Base-by-base conservation (phyloP, 1,140 invertebrate genomes). In the Chrysomallon squamiferum region DNA sequence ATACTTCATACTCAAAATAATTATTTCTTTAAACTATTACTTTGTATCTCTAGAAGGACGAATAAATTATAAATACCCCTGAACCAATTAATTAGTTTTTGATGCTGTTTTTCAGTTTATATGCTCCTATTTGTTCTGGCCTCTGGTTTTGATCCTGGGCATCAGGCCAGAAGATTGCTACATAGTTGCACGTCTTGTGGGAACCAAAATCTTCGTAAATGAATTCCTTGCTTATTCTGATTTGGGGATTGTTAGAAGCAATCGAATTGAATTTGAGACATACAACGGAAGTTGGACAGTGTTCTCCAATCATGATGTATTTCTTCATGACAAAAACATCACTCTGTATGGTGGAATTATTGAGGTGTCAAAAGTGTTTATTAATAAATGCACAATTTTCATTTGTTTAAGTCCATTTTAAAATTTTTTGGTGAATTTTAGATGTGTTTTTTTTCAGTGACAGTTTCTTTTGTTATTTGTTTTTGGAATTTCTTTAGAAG, bases 161-260 rank as follows among this genome's bases (percentile, higher is more conserved):
- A 74, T 75, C 0, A 72, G 76, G 33, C 56, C 65, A 1, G 56
- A 54, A 2, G 83, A 86, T 60, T 84, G 82, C 66, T 50, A 79
- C n/a, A 71, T 75, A 56, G 75, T 86, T 6, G 84, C 80, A 0
- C 72, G 83, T 65, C 74, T 85, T 20, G 72, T 84, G 4, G 78
- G 80, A 22, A 66, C 84, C 27, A 86, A 86, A 65, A 85, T 79
- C 0, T 83, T 86, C 64, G 72, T 79, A 2, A 86, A 86, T 62
- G 84, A 86, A 70, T 85, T 86, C 61, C 75, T 85, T 22, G 84
- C 83, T 13, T 86, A 83, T 63, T 41, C 62, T 27, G 29, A 64
- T 11, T 71, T 84, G 3, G 59, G 54, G 7, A 59, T 32, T 2
- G 61, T 75, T 25, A 69, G 82, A 13, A 11, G 59, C 0, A 83